Conservation (phyloP, 1,140 invertebrate species). For the Choristoneura fumiferana region DNA sequence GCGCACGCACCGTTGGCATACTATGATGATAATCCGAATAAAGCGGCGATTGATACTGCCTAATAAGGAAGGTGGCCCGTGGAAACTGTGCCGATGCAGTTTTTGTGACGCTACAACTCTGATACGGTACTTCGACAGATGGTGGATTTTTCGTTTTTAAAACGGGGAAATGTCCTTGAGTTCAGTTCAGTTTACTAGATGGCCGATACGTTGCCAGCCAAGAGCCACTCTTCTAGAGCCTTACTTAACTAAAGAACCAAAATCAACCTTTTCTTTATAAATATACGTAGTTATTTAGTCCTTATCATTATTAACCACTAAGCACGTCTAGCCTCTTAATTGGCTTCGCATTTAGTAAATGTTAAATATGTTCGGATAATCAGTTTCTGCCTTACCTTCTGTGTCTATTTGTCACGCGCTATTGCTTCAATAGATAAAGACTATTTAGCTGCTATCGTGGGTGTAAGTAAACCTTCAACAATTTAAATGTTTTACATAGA, state of each 20-base stretch:
- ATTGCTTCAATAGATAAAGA: not conserved
- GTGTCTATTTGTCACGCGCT: slow-evolving; percentile 9
- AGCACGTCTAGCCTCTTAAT: not conserved
- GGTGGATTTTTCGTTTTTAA: not conserved
- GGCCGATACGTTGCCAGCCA: too few species aligned
- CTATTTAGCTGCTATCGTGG: not conserved
- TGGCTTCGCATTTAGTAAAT: not conserved
- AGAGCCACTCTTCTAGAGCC: too few species aligned
- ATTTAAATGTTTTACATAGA: slow-evolving; percentile 15
- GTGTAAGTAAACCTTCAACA: slow-evolving; percentile 13
- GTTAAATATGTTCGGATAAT: slow-evolving; percentile 5
- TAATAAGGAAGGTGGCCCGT: slow-evolving; percentile 44
- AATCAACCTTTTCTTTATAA: too few species aligned
- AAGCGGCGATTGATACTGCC: slow-evolving; percentile 26
- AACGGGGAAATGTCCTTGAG: too few species aligned
- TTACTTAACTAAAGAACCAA: too few species aligned
- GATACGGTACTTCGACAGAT: slow-evolving; percentile 4
- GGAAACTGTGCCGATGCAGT: slow-evolving; percentile 50
- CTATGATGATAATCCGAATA: slow-evolving; percentile 8
- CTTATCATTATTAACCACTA: too few species aligned
- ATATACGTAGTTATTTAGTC: too few species aligned
- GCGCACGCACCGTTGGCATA: too few species aligned
- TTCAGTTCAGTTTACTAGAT: too few species aligned
- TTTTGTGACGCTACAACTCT: slow-evolving; percentile 24
- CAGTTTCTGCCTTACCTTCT: not conserved